Evolutionary conservation across 2,888 invertebrate species (phyloP).

Genomic region (Tachina grossa): DNA sequence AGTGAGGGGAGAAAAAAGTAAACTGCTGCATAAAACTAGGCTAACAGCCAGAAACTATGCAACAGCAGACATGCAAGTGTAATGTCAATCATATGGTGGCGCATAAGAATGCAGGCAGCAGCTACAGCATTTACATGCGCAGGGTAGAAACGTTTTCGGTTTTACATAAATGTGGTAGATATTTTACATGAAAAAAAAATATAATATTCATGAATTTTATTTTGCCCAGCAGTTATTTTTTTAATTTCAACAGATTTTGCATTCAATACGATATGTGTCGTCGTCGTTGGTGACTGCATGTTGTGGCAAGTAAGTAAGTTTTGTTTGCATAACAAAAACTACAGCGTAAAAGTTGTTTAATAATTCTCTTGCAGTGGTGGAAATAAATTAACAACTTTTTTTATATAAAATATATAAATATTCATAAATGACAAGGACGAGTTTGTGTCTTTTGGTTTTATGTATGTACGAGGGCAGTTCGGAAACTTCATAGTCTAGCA

Average conservation of each 20-base stretch:
- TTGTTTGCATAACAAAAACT: conserved; percentile 27
- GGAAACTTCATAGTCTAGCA: too few relatives aligned
- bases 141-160: conserved; percentile 20
- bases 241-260: conserved; percentile 28
- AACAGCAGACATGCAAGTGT: conserved; percentile 60
- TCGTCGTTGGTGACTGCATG: conserved; percentile 10
- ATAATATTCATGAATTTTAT: conserved; percentile 51
- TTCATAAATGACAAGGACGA: conserved; percentile 54
- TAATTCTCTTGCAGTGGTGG: conserved; percentile 13
- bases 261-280: conserved; percentile 2
- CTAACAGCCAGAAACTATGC: conserved; percentile 59
- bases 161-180: conserved; percentile 35
- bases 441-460: conserved; percentile 20
- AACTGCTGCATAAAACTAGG: conserved; percentile 65
- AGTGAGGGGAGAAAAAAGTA: conserved; percentile 30
- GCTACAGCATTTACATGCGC: not conserved
- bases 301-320: conserved; percentile 50
- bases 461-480: too few relatives aligned
- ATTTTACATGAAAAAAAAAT: conserved; percentile 50
- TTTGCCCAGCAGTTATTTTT: conserved; percentile 38
- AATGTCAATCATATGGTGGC: conserved; percentile 63
- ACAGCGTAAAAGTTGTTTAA: conserved; percentile 26
- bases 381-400: conserved; percentile 56
- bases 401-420: conserved; percentile 42
- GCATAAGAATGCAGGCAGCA: not conserved